A percentile compares a stretch with the other conserved stretches of the same genome.
Conservation (phyloP, 2,888 invertebrate genomes). For the Cosmia pyralina region DNA sequence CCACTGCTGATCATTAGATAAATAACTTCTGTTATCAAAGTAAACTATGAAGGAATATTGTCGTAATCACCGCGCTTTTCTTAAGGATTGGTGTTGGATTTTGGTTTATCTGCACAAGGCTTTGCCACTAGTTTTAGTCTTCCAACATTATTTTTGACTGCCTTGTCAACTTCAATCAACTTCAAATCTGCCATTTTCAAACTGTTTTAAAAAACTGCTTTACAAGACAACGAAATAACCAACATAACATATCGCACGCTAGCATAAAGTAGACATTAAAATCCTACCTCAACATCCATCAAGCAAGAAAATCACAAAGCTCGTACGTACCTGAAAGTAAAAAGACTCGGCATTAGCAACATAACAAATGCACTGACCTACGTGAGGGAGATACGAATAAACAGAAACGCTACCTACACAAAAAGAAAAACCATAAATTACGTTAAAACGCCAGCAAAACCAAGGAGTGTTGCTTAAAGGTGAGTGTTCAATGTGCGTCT, state of each 20-base stretch:
- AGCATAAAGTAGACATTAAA: conserved; percentile 8
- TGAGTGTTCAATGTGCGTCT: conserved; percentile 63
- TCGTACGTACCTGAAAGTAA: conserved; percentile 69
- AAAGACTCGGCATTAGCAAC: conserved; percentile 59
- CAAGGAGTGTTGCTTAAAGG: conserved; percentile 71
- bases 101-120: background rate
- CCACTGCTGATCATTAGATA: background rate
- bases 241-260: background rate
- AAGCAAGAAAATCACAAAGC: conserved; percentile 41
- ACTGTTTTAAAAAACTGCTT: background rate
- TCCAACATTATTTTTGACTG: too few species aligned
- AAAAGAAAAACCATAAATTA: conserved; percentile 86
- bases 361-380: conserved; percentile 78
- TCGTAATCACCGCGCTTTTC: background rate
- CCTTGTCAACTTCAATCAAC: background rate
- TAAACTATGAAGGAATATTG: background rate
- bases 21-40: background rate
- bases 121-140: background rate
- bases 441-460: conserved; percentile 83
- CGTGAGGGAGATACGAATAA: conserved; percentile 76
- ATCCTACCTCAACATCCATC: conserved; percentile 49
- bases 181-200: background rate
- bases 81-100: background rate
- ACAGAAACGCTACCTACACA: conserved; percentile 68
- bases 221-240: background rate